These are phyloP conservation scores for Rhea americana DNA, from an alignment of 2,113 vertebrate species.

Conservation along the genomic window DNA sequence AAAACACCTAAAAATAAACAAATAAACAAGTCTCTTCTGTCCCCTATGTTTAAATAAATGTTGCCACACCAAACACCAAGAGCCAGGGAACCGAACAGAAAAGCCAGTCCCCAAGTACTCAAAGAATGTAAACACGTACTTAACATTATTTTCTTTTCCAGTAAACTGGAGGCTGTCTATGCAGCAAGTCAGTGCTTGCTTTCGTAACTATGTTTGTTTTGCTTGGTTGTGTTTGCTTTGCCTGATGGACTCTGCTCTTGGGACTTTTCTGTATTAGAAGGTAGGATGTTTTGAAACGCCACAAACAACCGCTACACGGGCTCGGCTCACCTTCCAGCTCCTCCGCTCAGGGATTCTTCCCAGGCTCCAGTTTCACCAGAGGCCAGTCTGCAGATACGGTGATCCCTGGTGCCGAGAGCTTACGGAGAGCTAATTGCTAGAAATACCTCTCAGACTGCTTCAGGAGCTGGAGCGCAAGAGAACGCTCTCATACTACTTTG, in stretches of 20 bases:
- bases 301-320: background rate
- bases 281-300: background rate
- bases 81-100: background rate
- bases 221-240: slow-evolving; percentile 10
- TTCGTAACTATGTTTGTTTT: slow-evolving; percentile 27
- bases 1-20: slow-evolving; percentile 30
- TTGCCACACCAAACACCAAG: slow-evolving; percentile 7
- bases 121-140: background rate
- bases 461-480: background rate
- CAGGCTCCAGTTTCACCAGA: background rate
- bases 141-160: background rate
- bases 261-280: background rate
- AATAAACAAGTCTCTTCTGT: background rate
- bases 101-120: background rate
- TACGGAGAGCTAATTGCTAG: background rate
- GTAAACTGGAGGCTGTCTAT: background rate
- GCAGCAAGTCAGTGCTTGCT: background rate
- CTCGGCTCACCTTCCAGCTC: background rate
- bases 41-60: background rate
- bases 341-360: background rate
- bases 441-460: background rate
- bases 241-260: background rate
- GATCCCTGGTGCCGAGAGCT: background rate
- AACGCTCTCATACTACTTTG: background rate
- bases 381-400: accelerated